phyloP scores from a whole-genome alignment of 2,888 invertebrate species.

The Cryptocephalus primarius region DNA sequence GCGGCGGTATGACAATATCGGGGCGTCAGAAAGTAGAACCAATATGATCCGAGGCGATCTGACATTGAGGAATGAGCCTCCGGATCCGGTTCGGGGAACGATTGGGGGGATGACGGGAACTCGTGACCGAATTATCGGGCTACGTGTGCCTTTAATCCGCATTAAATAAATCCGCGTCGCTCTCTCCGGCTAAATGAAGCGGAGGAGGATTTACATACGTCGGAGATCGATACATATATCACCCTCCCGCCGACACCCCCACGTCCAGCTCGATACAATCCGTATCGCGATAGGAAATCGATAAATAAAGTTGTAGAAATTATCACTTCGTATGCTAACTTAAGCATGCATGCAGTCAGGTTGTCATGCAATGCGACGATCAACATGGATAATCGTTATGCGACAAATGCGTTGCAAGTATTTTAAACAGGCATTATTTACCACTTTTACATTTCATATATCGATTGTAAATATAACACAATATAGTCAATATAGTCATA shows the following conservation, averaged over 20 bases:
- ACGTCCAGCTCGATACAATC: background rate
- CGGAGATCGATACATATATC: conserved; percentile 1
- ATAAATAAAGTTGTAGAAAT: no score
- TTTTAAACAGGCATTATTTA: no score
- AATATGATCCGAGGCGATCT: conserved; percentile 28
- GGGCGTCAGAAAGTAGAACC: conserved; percentile 32
- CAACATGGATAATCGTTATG: no score
- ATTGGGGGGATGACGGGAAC: conserved; percentile 16
- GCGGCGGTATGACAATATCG: conserved; percentile 33
- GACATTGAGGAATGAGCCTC: conserved; percentile 23
- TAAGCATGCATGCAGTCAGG: no score
- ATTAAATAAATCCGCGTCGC: conserved; percentile 16
- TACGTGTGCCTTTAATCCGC: conserved; percentile 20
- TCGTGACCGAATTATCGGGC: conserved; percentile 25
- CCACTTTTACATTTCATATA: no score
- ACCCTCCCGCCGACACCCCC: background rate
- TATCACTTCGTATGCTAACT: no score
- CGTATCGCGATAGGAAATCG: background rate
- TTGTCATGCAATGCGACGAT: no score
- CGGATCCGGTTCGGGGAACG: conserved; percentile 9
- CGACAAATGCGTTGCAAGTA: no score
- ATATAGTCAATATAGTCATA: no score
- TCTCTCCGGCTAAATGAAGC: conserved; percentile 2
- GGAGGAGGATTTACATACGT: conserved; percentile 4
- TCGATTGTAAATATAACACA: no score